phyloP scores from a whole-genome alignment of 2,888 invertebrate species.

The Sphaeridia pumilis region DNA sequence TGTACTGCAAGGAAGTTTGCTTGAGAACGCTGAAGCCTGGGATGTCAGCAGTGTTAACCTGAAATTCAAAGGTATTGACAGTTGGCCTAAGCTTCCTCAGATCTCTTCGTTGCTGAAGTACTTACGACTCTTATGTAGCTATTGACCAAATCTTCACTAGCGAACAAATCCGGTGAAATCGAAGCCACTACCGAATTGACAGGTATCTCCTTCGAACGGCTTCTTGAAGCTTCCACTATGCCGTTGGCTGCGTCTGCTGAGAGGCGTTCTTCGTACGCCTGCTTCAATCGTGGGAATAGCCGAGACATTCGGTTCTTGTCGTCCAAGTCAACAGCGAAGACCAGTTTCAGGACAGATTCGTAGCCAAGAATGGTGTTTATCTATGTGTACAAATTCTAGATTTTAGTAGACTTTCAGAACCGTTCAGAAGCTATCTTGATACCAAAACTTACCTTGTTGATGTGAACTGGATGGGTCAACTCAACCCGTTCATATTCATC shows the following conservation, averaged over 20 bases:
- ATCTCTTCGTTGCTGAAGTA: no score
- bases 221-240: not conserved
- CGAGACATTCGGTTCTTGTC: not conserved
- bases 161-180: not conserved
- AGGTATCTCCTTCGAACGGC: not conserved
- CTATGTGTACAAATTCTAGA: no score
- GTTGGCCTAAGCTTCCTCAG: no score
- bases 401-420: no score
- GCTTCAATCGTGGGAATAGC: not conserved
- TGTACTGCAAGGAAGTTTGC: not conserved
- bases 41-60: not conserved
- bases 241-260: not conserved
- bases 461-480: not conserved
- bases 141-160: slow-evolving; percentile 3
- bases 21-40: not conserved
- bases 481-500: not conserved
- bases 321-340: slow-evolving; percentile 1
- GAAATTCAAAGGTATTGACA: no score
- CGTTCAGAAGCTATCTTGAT: no score
- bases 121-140: slow-evolving; percentile 8
- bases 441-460: not conserved
- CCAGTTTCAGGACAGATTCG: slow-evolving; percentile 4
- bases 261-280: not conserved
- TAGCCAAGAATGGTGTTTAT: not conserved
- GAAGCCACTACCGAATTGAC: not conserved